Base-by-base conservation (phyloP, 2,888 invertebrate genomes). In the Drosophila demipolita region DNA sequence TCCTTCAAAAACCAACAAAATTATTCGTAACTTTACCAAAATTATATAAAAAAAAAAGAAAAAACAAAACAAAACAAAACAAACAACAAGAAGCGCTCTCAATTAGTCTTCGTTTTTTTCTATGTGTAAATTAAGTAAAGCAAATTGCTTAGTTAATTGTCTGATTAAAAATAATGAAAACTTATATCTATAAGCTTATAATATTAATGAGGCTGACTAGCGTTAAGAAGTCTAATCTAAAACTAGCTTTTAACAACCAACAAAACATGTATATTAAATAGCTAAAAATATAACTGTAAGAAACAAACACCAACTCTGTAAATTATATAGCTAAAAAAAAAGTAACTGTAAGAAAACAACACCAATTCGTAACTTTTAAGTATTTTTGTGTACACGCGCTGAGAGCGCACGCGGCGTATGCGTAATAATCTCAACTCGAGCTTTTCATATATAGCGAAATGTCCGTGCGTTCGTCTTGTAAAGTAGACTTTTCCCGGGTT, bases 121-220 rank as follows among this genome's bases (percentile, higher is more conserved):
- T 67, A 72, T 66, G 38, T 59, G 29, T 57, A 66, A 71, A 63
- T 67, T 66, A 63, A 72, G 58, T 66, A 57, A 77, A 63, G 53
- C 55, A 53, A 73, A 60, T 73, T 66, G 67, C 79, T 78, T 77
- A 80, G 82, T 80, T 81, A 65, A 78, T 77, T 74, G 80, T 80
- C 80, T 80, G 80, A 80, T 68, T 80, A 80, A 9, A 59, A 57
- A 33, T 78, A 74, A 72, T 81, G 63, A 57, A 68, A 86, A 29
- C 40, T 57, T 57, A 73, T 42, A 55, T 42, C 26, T n/a, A 55
- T 84, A 87, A 87, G 86, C 86, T 83, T 87, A 89, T 87, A 89
- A 89, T 87, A 77, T 87, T 87, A 89, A 87, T 89, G 86, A 87
- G 86, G 86, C 86, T 87, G 86, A 87, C 87, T 87, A 87, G 89